Base-by-base conservation (phyloP, 2,888 invertebrate genomes). In the Dromius quadrimaculatus region DNA sequence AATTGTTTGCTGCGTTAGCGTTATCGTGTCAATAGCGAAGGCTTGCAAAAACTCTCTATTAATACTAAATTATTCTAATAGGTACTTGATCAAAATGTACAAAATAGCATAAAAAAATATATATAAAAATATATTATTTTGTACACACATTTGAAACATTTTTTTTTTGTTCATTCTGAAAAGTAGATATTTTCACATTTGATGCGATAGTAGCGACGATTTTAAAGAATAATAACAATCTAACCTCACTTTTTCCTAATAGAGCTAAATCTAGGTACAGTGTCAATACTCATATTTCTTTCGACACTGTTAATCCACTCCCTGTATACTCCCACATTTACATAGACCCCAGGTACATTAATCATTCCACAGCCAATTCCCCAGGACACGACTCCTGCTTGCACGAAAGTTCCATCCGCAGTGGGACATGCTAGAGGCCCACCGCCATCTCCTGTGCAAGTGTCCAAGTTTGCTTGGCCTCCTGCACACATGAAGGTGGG, bases 371-470 rank as follows among this genome's bases (percentile, higher is more conserved):
- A 94, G 0, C 90, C 91, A 73, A 94, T 90, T 13, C 94, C 93
- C 93, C 93, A 94, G 0, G 93, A 89, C 0, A 93, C 93, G 38
- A 93, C 89, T 0, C 92, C 92, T 8, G 78, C 68, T n/a, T 68
- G 68, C 1, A 68, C 34, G 15, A 20, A 68, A 19, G 50, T 50
- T 5, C 68, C 68, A 15, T 43, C 45, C 2, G 32, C n/a, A 8
- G 84, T 50, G 84, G 81, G 6, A 84, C 81, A 0, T 85, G 77
- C 89, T 15, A 93, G 81, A 0, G 93, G 92, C 22, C 91, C 90
- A 15, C 93, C 93, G 3, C 93, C 93, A 78, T 93, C 93, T 11
- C 93, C 93, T 85, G 83, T 85, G 77, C 93, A 93, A 0, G 92
- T 91, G 74, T 94, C 93, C 75, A 88, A 85, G 0, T 90, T 90